Evolutionary conservation across 2,888 invertebrate genomes (phyloP).

Genomic region (Eupelmus urozonus): DNA sequence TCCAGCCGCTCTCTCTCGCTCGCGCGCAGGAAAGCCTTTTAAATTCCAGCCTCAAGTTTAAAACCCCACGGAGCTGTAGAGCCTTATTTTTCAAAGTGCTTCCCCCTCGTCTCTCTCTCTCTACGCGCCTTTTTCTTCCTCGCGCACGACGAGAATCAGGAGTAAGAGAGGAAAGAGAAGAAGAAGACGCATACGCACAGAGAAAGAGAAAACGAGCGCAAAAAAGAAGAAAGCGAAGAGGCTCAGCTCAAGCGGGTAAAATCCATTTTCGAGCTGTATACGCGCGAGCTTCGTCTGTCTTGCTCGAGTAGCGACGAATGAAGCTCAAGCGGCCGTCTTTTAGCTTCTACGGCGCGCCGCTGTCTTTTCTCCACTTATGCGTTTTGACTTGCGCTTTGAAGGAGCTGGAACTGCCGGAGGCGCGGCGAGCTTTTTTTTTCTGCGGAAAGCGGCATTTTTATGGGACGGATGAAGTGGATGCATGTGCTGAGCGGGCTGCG

Average conservation of each 20-base stretch:
- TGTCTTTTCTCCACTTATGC: neutral
- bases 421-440: neutral
- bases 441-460: neutral
- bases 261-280: conserved; percentile 59
- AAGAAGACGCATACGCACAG: no score
- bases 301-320: conserved; percentile 18
- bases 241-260: conserved; percentile 50
- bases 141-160: no score
- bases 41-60: conserved; percentile 46
- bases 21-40: conserved; percentile 50
- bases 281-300: no score
- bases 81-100: conserved; percentile 42
- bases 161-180: neutral
- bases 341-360: no score
- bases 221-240: conserved; percentile 34
- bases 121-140: conserved; percentile 14
- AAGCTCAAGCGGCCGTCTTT: neutral
- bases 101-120: conserved; percentile 33
- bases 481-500: no score
- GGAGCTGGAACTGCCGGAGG: neutral
- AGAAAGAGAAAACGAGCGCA: conserved; percentile 17
- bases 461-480: neutral
- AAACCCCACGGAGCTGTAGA: conserved; percentile 20
- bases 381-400: neutral
- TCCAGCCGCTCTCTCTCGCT: no score